These are phyloP conservation scores for Helostoma temminkii DNA, from an alignment of 2,797 vertebrate genomes.

Conservation along the genomic window DNA sequence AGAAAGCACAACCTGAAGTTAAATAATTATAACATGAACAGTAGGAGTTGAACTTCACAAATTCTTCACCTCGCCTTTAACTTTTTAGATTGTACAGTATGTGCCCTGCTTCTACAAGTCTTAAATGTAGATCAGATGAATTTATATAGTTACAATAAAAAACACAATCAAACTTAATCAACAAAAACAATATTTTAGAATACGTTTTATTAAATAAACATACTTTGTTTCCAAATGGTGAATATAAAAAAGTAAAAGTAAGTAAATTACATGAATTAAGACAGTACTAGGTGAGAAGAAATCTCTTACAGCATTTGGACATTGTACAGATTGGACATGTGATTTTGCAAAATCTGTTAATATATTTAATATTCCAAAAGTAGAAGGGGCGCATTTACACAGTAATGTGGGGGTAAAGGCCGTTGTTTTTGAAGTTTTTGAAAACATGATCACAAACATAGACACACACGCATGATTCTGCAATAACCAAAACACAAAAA, in stretches of 20 bases:
- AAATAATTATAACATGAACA: neutral
- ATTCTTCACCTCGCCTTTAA: neutral
- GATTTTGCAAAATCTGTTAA: conserved; percentile 9
- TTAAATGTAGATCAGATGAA: neutral
- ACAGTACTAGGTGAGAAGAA: conserved; percentile 30
- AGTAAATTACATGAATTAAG: conserved; percentile 7
- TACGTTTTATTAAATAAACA: conserved; percentile 53
- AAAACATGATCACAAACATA: too few species aligned
- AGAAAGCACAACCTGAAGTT: conserved; percentile 1
- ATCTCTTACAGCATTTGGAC: conserved; percentile 42
- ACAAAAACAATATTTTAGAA: conserved; percentile 4
- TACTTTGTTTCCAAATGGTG: conserved; percentile 18
- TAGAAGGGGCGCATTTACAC: neutral
- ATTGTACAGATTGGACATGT: conserved; percentile 1
- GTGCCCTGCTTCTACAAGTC: neutral
- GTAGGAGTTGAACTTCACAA: neutral
- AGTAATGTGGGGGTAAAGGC: neutral
- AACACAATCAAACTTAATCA: neutral
- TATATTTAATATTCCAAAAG: neutral
- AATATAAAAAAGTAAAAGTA: conserved; percentile 47
- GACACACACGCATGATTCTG: neutral
- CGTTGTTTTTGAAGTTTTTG: too few species aligned
- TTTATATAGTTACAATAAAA: neutral
- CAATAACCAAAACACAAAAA: conserved; percentile 21
- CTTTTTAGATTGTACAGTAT: neutral